phyloP scores from a whole-genome alignment of 2,888 invertebrate genomes.

The Hyposoter didymator region DNA sequence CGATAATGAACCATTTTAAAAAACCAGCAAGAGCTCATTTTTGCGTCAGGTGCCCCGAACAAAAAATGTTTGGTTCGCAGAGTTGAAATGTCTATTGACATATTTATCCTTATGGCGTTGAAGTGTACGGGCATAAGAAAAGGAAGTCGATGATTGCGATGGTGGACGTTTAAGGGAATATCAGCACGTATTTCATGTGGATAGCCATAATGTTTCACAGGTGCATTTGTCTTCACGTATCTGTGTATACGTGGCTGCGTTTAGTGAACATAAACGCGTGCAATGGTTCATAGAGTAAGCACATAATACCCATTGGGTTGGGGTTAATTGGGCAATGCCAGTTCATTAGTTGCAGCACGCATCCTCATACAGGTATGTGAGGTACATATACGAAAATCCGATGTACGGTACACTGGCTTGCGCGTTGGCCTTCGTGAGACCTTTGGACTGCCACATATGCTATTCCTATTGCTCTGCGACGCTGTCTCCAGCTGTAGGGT shows the following conservation, averaged over 20 bases:
- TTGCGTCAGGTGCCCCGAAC: no score
- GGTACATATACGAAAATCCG: conserved; percentile 39
- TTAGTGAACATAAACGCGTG: conserved; percentile 70
- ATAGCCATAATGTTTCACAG: conserved; percentile 56
- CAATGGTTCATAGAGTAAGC: conserved; percentile 65
- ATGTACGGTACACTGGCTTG: conserved; percentile 24
- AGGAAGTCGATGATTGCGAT: neutral
- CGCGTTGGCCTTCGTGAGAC: conserved; percentile 47
- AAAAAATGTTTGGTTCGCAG: no score
- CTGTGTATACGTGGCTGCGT: conserved; percentile 32
- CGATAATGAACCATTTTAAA: no score
- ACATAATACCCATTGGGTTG: conserved; percentile 77
- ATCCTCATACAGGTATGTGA: conserved; percentile 57
- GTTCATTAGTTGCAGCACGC: conserved; percentile 81
- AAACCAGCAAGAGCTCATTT: no score
- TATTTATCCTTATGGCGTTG: neutral
- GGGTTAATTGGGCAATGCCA: conserved; percentile 81
- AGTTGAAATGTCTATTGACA: no score
- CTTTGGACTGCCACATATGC: conserved; percentile 50
- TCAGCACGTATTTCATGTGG: conserved; percentile 32
- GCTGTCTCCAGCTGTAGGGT: conserved; percentile 68
- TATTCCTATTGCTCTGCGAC: conserved; percentile 66
- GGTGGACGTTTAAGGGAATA: conserved; percentile 19
- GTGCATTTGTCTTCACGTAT: conserved; percentile 35
- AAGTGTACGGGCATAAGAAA: neutral